Conservation (phyloP, 2,797 vertebrate species). For the Gymnoscopelus microlampas region DNA sequence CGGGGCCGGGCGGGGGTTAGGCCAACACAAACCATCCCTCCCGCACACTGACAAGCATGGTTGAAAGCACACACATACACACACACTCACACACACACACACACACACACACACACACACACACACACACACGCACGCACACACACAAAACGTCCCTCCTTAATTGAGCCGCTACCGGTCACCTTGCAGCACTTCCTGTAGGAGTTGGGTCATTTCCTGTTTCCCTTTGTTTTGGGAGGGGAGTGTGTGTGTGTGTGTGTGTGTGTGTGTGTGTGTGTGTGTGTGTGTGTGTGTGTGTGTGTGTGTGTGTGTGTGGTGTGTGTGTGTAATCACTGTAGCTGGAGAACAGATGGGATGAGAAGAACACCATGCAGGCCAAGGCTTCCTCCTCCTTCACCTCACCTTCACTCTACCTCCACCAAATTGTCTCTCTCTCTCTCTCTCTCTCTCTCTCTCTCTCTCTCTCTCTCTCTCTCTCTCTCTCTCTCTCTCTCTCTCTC, state of each 20-base stretch:
- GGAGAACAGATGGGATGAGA: conserved; percentile 38
- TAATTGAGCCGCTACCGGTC: conserved; percentile 72
- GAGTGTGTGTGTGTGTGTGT: neutral
- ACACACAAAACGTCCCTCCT: conserved; percentile 16
- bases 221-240: conserved; percentile 50
- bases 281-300: too few relatives aligned
- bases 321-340: conserved; percentile 33
- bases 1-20: conserved; percentile 62
- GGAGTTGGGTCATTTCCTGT: conserved; percentile 81
- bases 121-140: neutral
- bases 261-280: too few relatives aligned
- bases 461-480: neutral
- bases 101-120: conserved; percentile 20
- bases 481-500: neutral
- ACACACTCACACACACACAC: neutral
- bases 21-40: conserved; percentile 55
- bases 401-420: conserved; percentile 18
- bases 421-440: neutral
- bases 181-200: conserved; percentile 80
- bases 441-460: neutral
- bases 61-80: conserved; percentile 26
- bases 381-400: conserved; percentile 47
- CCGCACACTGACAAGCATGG: neutral
- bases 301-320: conserved; percentile 11
- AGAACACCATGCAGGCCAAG: conserved; percentile 47